Conservation (phyloP, 2,797 vertebrate genomes). For the Synaphobranchus kaupii region DNA sequence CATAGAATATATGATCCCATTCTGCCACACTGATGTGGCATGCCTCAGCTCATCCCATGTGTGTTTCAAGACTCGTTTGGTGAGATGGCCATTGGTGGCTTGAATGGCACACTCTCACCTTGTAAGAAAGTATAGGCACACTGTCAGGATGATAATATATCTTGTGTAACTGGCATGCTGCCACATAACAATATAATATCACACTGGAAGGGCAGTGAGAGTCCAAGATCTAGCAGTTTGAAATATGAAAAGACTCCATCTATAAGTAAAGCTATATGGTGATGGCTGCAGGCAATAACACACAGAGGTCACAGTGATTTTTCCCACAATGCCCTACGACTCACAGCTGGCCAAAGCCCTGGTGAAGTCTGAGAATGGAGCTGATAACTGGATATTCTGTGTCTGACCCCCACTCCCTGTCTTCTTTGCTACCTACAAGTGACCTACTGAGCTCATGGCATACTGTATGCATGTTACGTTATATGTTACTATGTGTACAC, state of each 20-base stretch:
- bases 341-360: not conserved
- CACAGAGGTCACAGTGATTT: not conserved
- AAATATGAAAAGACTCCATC: not conserved
- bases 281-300: not conserved
- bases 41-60: not conserved
- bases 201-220: not conserved
- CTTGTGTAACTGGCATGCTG: not conserved
- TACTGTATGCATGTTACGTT: not conserved
- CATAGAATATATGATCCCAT: not conserved
- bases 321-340: not conserved
- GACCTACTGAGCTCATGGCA: not conserved
- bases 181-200: not conserved
- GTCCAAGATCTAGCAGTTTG: not conserved
- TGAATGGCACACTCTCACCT: not conserved
- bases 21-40: not conserved
- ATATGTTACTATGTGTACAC: not conserved
- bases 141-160: not conserved
- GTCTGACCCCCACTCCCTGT: not conserved
- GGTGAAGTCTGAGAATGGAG: not conserved
- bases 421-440: not conserved
- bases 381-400: not conserved
- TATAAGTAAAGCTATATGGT: not conserved
- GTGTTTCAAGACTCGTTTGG: not conserved
- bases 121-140: not conserved
- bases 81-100: not conserved